phyloP scores from a whole-genome alignment of 2,113 vertebrate genomes.

The Sebastes schlegelii region DNA sequence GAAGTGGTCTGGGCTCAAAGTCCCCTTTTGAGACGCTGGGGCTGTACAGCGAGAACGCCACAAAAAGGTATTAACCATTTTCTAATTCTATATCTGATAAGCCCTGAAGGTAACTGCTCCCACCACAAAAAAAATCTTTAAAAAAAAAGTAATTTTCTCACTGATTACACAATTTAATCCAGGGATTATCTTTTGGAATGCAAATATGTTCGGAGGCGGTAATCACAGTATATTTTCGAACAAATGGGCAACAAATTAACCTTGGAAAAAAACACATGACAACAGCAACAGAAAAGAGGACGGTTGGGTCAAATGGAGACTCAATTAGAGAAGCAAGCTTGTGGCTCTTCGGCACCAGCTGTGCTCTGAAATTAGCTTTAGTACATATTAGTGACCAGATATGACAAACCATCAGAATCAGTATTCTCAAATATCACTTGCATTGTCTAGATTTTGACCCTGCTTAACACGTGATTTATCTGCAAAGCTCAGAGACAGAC shows the following conservation, averaged over 20 bases:
- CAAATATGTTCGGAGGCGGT: conserved; percentile 41
- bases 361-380: neutral
- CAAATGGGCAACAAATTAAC: conserved; percentile 26
- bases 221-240: conserved; percentile 26
- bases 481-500: conserved; percentile 6
- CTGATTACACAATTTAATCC: conserved; percentile 52
- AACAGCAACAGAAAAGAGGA: neutral
- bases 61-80: conserved; percentile 44
- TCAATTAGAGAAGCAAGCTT: neutral
- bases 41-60: conserved; percentile 9
- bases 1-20: conserved; percentile 21
- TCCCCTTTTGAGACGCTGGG: neutral
- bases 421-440: neutral
- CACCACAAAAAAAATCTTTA: neutral
- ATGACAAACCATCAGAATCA: neutral
- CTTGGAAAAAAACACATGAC: conserved; percentile 2
- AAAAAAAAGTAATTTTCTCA: conserved; percentile 28
- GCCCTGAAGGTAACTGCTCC: conserved; percentile 18
- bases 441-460: neutral
- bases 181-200: conserved; percentile 36
- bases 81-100: conserved; percentile 49
- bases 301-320: neutral
- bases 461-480: conserved; percentile 8
- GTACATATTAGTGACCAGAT: no score
- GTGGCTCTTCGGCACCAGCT: neutral